Base-by-base conservation (phyloP, 2,888 invertebrate genomes). In the Temnothorax unifasciatus region DNA sequence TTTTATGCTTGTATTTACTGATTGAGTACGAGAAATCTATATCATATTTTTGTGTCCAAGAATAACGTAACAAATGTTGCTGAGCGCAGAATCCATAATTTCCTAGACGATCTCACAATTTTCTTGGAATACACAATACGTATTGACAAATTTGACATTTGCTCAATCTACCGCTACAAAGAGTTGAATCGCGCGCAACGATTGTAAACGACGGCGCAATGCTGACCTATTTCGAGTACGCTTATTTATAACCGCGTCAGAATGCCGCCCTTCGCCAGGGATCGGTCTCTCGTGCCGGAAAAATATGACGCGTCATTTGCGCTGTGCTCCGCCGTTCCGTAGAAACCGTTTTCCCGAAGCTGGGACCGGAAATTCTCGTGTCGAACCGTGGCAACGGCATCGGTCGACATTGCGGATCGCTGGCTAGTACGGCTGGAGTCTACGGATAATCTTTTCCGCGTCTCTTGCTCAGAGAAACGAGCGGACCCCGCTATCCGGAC, bases 361-460 rank as follows among this genome's bases (percentile, higher is more conserved):
- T 41, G 18, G 4, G 4, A 66, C 0, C 44, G 25, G 57, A 18
- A 34, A 71, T 47, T 18, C 50, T 11, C 66, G 25, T 38, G 52
- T 77, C 29, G n/a, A 76, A 68, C 15, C 47, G 34, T 18, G 44
- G 84, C 86, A 13, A 66, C 38, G 25, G 82, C 75, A 21, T 41
- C 52, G 74, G 13, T 21, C 63, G 29, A 52, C 73, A 50, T 86
- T 82, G 86, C 76, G 34, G 84, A 88, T 88, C 84, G 87, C 82
- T 71, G 84, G 50, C 76, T 82, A 69, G 86, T 86, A 34, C 38
- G 74, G 44, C 69, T 13, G 59, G 83, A 84, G 86, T 89, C 86
- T 83, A 77, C 85, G 84, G 84, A 87, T 88, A 90, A 90, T 90
- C 86, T 90, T 90, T 88, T 81, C 76, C 77, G 63, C 57, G 68